Percentiles rank a stretch among this genome's conserved stretches.
These are phyloP conservation scores for Drosophila stalkeri DNA, from an alignment of 2,888 invertebrate species.

Conservation along the genomic window DNA sequence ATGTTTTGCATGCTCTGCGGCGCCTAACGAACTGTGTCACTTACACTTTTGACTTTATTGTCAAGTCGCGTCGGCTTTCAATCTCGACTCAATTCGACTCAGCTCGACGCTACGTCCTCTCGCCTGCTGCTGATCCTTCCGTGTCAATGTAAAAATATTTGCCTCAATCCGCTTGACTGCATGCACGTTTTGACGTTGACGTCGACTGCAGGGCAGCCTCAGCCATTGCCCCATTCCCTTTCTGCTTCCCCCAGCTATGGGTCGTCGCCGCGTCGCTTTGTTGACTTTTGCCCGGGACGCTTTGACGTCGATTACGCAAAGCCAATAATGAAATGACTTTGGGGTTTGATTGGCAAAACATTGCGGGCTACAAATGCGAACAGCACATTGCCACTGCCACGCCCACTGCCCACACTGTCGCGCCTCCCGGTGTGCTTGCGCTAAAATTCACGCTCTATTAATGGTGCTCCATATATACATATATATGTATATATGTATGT, in stretches of 20 bases:
- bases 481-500: slow-evolving; percentile 4
- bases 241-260: background rate
- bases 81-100: slow-evolving; percentile 46
- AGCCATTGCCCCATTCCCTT: slow-evolving; percentile 17
- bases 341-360: slow-evolving; percentile 83
- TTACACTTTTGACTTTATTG: slow-evolving; percentile 81
- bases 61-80: slow-evolving; percentile 55
- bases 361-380: slow-evolving; percentile 72
- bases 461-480: slow-evolving; percentile 42
- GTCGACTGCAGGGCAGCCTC: slow-evolving; percentile 60
- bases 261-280: slow-evolving; percentile 52
- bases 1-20: slow-evolving; percentile 54
- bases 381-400: slow-evolving; percentile 45
- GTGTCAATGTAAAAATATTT: slow-evolving; percentile 82
- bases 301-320: slow-evolving; percentile 82
- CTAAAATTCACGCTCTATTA: slow-evolving; percentile 82
- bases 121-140: slow-evolving; percentile 58
- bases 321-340: slow-evolving; percentile 84
- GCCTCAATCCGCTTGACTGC: slow-evolving; percentile 81
- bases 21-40: slow-evolving; percentile 83
- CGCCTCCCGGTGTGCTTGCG: slow-evolving; percentile 53
- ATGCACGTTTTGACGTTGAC: slow-evolving; percentile 73
- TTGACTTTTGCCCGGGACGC: slow-evolving; percentile 79
- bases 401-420: slow-evolving; percentile 10
- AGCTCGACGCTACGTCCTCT: slow-evolving; percentile 18